Evolutionary conservation across 2,888 invertebrate genomes (phyloP), one percentile per base, ranked within the genome.

Genomic region (Notodonta ziczac): DNA sequence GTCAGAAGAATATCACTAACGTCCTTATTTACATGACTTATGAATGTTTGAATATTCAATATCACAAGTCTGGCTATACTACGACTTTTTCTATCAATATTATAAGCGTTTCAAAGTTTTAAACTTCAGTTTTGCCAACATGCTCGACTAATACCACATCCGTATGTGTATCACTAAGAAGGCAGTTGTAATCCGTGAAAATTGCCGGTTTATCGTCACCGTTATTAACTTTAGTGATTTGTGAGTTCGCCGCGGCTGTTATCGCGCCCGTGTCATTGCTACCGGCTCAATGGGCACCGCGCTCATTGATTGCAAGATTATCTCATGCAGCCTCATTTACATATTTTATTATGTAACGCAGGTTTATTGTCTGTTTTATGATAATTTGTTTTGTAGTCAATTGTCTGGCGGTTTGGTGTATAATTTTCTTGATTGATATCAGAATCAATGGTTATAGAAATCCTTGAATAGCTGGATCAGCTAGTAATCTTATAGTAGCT

Each of bases 141-240:
- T 60, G 69, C 56, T 75, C 8, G 58, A 52, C 62, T 35, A 59
- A 32, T 60, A 13, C 14, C 8, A 0, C 10, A 50, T 1, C 82
- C 13, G 67, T 87, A 68, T 84, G 82, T 86, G 67, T 16, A 51
- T n/a, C 50, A 14, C 61, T 52, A 70, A 71, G 66, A 69, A 69
- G 63, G 65, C 56, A 67, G 74, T 81, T 76, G 77, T 83, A 82
- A 85, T 86, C 82, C 82, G 85, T 86, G 84, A 85, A 84, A 86
- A 85, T 83, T 83, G 77, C 80, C 85, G 76, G 69, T 67, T 78
- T 76, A 79, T 83, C 81, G 85, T 82, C 79, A 83, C 81, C 67
- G 73, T 76, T 74, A 78, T 80, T 76, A 81, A 78, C 73, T 74
- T 76, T 72, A 74, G 69, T 77, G 70, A 62, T 73, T 68, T 67